Conservation (phyloP, 1,140 invertebrate genomes). For the Gryon sp. region DNA sequence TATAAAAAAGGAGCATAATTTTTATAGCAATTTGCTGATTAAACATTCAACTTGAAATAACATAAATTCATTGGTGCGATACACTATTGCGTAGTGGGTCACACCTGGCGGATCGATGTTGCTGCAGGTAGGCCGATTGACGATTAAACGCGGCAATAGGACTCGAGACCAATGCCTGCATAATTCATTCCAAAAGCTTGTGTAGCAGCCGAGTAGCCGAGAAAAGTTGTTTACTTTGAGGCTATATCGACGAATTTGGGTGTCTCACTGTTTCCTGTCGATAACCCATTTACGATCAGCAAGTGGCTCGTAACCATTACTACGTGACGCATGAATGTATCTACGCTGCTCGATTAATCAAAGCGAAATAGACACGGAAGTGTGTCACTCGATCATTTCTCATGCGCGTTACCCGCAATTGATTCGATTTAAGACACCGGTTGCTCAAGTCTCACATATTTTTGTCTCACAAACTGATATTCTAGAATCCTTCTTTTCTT, state of each 20-base stretch:
- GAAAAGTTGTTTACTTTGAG: conserved; percentile 37
- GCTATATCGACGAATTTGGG: conserved; percentile 47
- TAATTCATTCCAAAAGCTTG: conserved; percentile 50
- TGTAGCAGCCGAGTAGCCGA: conserved; percentile 19
- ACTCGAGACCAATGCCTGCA: conserved; percentile 46
- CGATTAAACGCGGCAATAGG: conserved; percentile 59
- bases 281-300: conserved; percentile 61
- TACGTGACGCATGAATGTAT: conserved; percentile 41
- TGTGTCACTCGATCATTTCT: conserved; percentile 48
- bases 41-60: neutral
- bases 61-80: conserved; percentile 24
- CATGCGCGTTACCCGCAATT: conserved; percentile 43
- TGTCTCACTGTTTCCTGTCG: conserved; percentile 44
- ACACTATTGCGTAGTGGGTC: conserved; percentile 63
- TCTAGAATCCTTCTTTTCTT: no score
- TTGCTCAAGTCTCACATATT: conserved; percentile 38
- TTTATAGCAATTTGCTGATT: no score
- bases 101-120: conserved; percentile 67
- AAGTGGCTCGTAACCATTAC: conserved; percentile 59
- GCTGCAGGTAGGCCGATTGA: conserved; percentile 65
- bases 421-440: conserved; percentile 51
- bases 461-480: neutral
- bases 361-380: conserved; percentile 51
- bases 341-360: conserved; percentile 47
- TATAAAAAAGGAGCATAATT: no score